phyloP scores from a whole-genome alignment of 2,888 invertebrate genomes.

The Urechis unicinctus region DNA sequence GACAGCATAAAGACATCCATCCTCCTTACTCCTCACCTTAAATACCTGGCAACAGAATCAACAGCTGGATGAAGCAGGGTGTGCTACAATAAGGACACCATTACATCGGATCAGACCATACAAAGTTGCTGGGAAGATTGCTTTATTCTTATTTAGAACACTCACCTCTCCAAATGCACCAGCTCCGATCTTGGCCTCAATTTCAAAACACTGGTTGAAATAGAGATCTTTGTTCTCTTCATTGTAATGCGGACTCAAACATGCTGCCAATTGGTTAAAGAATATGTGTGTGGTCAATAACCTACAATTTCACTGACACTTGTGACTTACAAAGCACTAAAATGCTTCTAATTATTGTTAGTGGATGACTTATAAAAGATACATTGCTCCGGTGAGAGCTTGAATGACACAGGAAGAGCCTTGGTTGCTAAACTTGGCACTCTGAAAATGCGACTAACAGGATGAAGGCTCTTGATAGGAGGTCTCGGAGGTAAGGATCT shows the following conservation, averaged over 20 bases:
- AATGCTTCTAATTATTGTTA: too few relatives aligned
- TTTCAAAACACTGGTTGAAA: constrained; percentile 65
- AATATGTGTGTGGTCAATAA: neutral
- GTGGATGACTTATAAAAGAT: too few relatives aligned
- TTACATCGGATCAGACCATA: neutral
- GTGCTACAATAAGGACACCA: neutral
- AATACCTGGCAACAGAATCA: constrained; percentile 55
- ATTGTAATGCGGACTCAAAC: constrained; percentile 46
- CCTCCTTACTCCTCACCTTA: constrained; percentile 62
- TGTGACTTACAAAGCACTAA: too few relatives aligned
- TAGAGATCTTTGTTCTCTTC: constrained; percentile 54
- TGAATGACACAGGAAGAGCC: constrained; percentile 46
- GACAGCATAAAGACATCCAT: constrained; percentile 64
- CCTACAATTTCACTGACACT: too few relatives aligned
- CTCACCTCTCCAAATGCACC: constrained; percentile 67
- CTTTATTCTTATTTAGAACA: too few relatives aligned
- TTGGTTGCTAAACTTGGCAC: constrained; percentile 28
- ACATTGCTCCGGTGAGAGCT: constrained; percentile 26
- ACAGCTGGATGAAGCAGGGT: too few relatives aligned
- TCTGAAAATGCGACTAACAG: constrained; percentile 44
- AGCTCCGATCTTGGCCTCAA: constrained; percentile 61
- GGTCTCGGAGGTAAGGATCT: constrained; percentile 44
- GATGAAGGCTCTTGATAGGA: constrained; percentile 49
- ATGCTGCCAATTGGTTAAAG: constrained; percentile 20
- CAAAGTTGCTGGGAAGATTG: too few relatives aligned